Base-by-base conservation (phyloP, 2,113 vertebrate genomes). In the Nibea albiflora region DNA sequence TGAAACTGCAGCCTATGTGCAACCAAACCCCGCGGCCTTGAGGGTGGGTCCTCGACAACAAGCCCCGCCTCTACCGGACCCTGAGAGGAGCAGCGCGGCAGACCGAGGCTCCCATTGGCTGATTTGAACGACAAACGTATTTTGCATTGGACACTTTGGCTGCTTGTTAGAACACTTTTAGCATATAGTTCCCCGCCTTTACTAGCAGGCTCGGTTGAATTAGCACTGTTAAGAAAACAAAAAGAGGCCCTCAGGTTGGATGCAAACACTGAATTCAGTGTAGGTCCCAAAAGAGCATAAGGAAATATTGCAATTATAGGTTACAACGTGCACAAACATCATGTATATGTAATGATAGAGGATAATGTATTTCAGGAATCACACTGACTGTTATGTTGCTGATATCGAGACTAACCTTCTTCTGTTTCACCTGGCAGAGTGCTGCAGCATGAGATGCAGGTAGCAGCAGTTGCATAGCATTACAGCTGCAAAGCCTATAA, bases 1-100 rank as follows among this genome's bases (percentile, higher is more conserved):
- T 95, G 95, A 96, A 96, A 96, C 95, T 95, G 95, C 95, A 95
- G 95, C 92, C 88, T 88, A 84, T 88, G 93, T 85, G 89, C 95
- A 96, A 95, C 95, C 95, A 90, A 96, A 93, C 94, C 0, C 77
- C 78, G 73, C 67, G 87, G 84, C 85, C 75, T 73, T 72, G 74
- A 89, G 92, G 93, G 91, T 71, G 85, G 80, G 81, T 58, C 78
- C 28, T 54, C 44, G 1, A 2, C 3, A 17, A 12, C 1, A 85
- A 85, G 78, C 44, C 16, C 94, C 92, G 90, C 95, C 95, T 78
- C 66, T 2, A 0, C 3, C 2, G 10, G 2, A 6, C 44, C 7
- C 47, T 88, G 82, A 92, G 76, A 88, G 90, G 93, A 76, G 78
- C 76, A 79, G 20, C 42, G 22, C 22, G 49, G 58, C 26, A 16